Conservation (phyloP, 2,888 invertebrate genomes). For the Alsophila aescularia region DNA sequence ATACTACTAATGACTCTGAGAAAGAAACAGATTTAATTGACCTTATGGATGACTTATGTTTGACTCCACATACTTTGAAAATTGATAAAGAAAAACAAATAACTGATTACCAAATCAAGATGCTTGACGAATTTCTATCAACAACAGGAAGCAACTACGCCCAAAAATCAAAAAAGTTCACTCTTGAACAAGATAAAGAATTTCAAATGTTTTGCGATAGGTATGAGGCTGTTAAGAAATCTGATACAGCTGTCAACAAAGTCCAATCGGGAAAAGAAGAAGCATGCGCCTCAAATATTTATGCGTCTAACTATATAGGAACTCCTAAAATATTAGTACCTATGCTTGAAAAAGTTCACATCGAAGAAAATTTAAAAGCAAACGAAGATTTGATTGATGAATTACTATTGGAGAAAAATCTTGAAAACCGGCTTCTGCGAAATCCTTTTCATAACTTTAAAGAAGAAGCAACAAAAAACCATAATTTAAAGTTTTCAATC, state of each 20-base stretch:
- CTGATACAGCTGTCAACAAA: neutral
- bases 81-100: constrained; percentile 15
- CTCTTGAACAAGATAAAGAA: constrained; percentile 9
- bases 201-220: constrained; percentile 25
- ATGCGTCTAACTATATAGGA: neutral
- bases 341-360: neutral
- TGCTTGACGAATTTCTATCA: constrained; percentile 25
- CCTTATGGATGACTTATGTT: constrained; percentile 7
- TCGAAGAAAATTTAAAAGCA: neutral
- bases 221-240: constrained; percentile 17
- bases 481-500: neutral
- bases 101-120: constrained; percentile 24
- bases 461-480: too few relatives aligned
- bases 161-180: neutral
- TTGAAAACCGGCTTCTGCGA: neutral
- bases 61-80: neutral
- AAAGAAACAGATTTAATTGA: constrained; percentile 19
- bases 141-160: neutral
- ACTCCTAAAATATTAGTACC: neutral
- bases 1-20: neutral
- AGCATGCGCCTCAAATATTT: neutral
- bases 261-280: neutral
- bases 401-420: constrained; percentile 6
- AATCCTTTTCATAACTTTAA: too few relatives aligned
- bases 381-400: constrained; percentile 20